Conservation (phyloP, 2,888 invertebrate species). For the Brachyptera putata region DNA sequence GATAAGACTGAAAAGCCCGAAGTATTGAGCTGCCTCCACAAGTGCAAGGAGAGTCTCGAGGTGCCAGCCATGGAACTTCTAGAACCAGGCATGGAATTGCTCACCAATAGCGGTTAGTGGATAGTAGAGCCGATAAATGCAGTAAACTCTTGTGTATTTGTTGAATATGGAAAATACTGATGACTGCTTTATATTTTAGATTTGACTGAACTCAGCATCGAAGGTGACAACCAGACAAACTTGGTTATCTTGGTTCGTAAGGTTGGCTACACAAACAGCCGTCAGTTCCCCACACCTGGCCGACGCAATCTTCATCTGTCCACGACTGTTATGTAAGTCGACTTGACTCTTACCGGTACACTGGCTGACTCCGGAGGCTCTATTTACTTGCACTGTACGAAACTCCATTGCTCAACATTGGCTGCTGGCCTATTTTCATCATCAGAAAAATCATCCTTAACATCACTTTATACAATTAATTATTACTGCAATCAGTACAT, state of each 20-base stretch:
- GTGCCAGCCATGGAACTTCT: slow-evolving; percentile 70
- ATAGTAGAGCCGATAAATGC: too few relatives aligned
- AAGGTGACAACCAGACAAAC: slow-evolving; percentile 86
- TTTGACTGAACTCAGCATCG: slow-evolving; percentile 84
- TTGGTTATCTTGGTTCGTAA: slow-evolving; percentile 80
- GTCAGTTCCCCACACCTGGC: slow-evolving; percentile 93
- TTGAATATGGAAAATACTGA: too few relatives aligned
- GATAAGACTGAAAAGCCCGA: slow-evolving; percentile 70
- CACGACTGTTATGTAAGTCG: slow-evolving; percentile 68
- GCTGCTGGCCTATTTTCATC: too few relatives aligned
- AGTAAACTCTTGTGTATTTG: too few relatives aligned
- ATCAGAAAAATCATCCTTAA: too few relatives aligned
- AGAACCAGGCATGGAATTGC: slow-evolving; percentile 72
- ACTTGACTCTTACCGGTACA: too few relatives aligned
- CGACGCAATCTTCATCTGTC: slow-evolving; percentile 78
- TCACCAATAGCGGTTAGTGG: slow-evolving; percentile 58
- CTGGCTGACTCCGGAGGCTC: too few relatives aligned
- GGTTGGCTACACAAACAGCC: slow-evolving; percentile 87
- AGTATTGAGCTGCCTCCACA: slow-evolving; percentile 71
- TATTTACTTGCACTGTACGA: too few relatives aligned
- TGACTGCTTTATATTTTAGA: slow-evolving; percentile 54
- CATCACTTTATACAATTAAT: too few relatives aligned
- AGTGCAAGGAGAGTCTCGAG: slow-evolving; percentile 76
- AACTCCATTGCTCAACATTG: too few relatives aligned
- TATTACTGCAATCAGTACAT: too few relatives aligned